Conservation (phyloP, 2,888 invertebrate species). For the Achlya flavicornis region DNA sequence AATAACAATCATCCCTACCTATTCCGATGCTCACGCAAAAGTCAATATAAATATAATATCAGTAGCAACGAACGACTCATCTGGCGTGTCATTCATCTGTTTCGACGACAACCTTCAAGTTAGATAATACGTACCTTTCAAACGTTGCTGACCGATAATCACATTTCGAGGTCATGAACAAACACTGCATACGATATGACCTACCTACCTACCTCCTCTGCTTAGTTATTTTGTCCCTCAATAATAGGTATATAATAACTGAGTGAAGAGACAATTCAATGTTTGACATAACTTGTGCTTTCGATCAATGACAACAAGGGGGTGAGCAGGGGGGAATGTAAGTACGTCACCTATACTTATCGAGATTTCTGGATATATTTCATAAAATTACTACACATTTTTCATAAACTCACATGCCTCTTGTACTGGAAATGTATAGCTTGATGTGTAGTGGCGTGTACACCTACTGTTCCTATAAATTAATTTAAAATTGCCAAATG, state of each 20-base stretch:
- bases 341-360: neutral
- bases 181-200: neutral
- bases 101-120: conserved; percentile 9
- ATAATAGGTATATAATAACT: neutral
- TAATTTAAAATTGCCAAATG: too few species aligned
- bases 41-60: neutral
- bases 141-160: conserved; percentile 3
- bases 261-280: neutral
- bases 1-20: too few species aligned
- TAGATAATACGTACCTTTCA: conserved; percentile 7
- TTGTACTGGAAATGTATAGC: too few species aligned
- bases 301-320: neutral
- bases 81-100: conserved; percentile 7
- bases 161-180: conserved; percentile 6
- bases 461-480: too few species aligned
- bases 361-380: too few species aligned
- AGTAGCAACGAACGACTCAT: conserved; percentile 2
- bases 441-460: too few species aligned
- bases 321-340: too few species aligned
- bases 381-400: too few species aligned
- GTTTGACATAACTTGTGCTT: neutral
- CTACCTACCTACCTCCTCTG: neutral
- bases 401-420: too few species aligned
- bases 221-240: neutral
- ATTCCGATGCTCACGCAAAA: neutral